Conservation (phyloP, 2,113 vertebrate genomes). For the Vimba vimba region DNA sequence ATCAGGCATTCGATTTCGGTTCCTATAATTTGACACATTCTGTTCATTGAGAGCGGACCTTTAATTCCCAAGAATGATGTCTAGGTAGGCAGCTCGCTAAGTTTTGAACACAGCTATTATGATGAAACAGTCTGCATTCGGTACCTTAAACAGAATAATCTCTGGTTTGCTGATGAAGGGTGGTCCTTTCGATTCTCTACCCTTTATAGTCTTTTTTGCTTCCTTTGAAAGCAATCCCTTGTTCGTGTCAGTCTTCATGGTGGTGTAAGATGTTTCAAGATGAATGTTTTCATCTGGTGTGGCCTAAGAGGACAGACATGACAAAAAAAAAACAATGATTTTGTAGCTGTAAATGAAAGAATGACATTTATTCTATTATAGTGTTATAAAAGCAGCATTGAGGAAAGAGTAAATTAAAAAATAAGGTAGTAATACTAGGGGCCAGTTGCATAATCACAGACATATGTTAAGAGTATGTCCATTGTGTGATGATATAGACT, state of each 20-base stretch:
- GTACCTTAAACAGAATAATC: conserved; percentile 87
- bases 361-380: background rate
- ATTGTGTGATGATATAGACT: too few relatives aligned
- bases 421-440: background rate
- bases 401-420: background rate
- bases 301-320: background rate
- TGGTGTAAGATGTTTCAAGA: conserved; percentile 16
- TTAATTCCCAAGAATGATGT: background rate
- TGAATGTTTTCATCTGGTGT: conserved; percentile 37
- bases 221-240: conserved; percentile 56
- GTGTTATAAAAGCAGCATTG: background rate
- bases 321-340: background rate
- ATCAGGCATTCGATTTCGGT: background rate
- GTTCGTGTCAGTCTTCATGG: conserved; percentile 59
- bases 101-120: background rate
- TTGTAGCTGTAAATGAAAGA: background rate
- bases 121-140: background rate
- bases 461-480: background rate
- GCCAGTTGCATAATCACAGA: too few relatives aligned
- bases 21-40: too few relatives aligned
- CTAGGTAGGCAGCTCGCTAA: background rate
- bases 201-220: conserved; percentile 67
- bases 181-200: conserved; percentile 70
- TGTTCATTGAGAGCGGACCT: background rate
- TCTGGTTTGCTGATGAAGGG: conserved; percentile 88